Conservation (phyloP, 2,888 invertebrate species). For the Eulithis testata region DNA sequence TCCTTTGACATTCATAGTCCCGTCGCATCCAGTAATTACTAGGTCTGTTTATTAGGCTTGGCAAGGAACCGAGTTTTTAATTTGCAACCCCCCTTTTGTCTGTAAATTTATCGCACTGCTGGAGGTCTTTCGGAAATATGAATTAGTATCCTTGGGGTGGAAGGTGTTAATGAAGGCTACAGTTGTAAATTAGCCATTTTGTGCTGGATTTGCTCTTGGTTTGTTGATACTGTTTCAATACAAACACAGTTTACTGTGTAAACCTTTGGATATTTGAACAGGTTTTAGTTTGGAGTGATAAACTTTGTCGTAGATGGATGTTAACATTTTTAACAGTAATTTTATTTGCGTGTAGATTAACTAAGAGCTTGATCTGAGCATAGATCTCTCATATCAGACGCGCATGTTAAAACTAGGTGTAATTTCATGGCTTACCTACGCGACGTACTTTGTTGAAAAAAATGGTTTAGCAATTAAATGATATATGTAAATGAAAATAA, state of each 20-base stretch:
- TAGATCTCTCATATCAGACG: too few relatives aligned
- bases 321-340: too few relatives aligned
- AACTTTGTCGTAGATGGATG: not conserved
- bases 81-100: conserved; percentile 72
- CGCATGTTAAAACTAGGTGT: too few relatives aligned
- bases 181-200: conserved; percentile 49
- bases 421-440: too few relatives aligned
- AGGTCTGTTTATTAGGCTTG: conserved; percentile 60
- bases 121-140: conserved; percentile 74
- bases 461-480: too few relatives aligned
- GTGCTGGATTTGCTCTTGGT: conserved; percentile 18
- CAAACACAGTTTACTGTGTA: not conserved
- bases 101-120: conserved; percentile 72
- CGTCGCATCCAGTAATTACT: conserved; percentile 54
- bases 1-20: conserved; percentile 21
- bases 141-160: conserved; percentile 69
- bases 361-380: too few relatives aligned
- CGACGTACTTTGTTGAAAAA: too few relatives aligned
- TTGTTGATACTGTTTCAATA: not conserved
- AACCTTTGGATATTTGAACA: not conserved
- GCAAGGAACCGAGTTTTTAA: conserved; percentile 73
- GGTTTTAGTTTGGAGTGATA: not conserved
- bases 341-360: too few relatives aligned
- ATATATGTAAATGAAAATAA: too few relatives aligned
- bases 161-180: conserved; percentile 62